Conservation (phyloP, 2,797 vertebrate species). For the Buceros bicornis region DNA sequence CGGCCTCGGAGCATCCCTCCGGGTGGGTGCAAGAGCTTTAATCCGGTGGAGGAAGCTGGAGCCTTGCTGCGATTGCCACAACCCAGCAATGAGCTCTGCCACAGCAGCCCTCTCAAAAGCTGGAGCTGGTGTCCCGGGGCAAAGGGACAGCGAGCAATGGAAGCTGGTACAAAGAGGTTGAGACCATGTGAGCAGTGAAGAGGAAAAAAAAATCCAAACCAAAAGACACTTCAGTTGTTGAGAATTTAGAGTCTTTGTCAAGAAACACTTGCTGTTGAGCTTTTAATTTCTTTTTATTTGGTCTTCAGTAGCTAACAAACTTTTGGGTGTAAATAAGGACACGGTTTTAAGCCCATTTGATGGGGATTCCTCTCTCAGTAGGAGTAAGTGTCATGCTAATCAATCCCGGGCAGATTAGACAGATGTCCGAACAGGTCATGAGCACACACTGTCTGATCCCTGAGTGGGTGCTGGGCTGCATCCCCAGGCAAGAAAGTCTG, state of each 20-base stretch:
- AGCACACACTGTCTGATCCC: not conserved
- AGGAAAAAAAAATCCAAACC: not conserved
- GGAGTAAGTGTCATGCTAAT: constrained; percentile 27
- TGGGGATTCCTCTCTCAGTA: not conserved
- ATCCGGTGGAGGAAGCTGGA: not conserved
- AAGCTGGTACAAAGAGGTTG: not conserved
- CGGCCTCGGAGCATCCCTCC: not conserved
- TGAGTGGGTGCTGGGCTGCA: not conserved
- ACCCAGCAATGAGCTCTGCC: not conserved
- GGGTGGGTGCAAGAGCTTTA: not conserved
- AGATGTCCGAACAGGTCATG: not conserved
- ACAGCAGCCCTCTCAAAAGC: not conserved
- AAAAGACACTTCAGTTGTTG: not conserved
- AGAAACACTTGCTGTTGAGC: not conserved
- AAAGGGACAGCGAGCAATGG: not conserved
- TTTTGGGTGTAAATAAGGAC: constrained; percentile 9
- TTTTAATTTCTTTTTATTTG: not conserved
- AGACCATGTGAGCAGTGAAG: not conserved
- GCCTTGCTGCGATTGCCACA: not conserved
- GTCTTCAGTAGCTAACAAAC: not conserved
- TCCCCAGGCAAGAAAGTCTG: not conserved
- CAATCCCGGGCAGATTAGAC: constrained; percentile 19
- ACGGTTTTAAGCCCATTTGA: constrained; percentile 22
- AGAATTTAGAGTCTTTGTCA: not conserved
- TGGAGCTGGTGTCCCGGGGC: not conserved